These are phyloP conservation scores for Nothoprocta pentlandii DNA, from an alignment of 2,113 vertebrate genomes.

Conservation along the genomic window DNA sequence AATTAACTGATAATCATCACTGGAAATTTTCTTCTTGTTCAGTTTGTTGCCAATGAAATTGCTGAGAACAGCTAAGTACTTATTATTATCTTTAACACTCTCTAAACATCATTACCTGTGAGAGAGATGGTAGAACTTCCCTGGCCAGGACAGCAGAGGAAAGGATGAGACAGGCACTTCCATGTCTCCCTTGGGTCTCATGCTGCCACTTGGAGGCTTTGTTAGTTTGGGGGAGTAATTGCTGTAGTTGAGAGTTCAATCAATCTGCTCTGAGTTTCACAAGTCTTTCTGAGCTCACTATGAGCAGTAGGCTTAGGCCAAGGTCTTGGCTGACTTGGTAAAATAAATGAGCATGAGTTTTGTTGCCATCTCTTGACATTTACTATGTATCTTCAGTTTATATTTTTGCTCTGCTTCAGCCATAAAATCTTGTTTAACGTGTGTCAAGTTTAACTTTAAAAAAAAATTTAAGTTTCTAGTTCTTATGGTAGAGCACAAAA, in stretches of 20 bases:
- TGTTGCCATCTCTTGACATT: conserved; percentile 9
- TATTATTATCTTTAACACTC: background rate
- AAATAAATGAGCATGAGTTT: background rate
- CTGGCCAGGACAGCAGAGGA: background rate
- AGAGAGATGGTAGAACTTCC: background rate
- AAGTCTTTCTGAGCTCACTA: background rate
- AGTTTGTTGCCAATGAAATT: background rate
- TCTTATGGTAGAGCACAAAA: background rate
- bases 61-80: background rate
- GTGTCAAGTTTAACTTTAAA: background rate
- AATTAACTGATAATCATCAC: too few species aligned
- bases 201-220: background rate
- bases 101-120: background rate
- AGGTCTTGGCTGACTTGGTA: background rate
- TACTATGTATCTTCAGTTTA: background rate
- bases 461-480: background rate
- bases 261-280: background rate
- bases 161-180: background rate
- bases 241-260: background rate
- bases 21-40: background rate
- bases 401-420: background rate
- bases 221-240: background rate
- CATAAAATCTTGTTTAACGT: conserved; percentile 3
- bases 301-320: background rate
- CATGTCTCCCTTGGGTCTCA: background rate